Evolutionary conservation across 2,113 vertebrate species (phyloP).

Genomic region (Tetrao urogallus): DNA sequence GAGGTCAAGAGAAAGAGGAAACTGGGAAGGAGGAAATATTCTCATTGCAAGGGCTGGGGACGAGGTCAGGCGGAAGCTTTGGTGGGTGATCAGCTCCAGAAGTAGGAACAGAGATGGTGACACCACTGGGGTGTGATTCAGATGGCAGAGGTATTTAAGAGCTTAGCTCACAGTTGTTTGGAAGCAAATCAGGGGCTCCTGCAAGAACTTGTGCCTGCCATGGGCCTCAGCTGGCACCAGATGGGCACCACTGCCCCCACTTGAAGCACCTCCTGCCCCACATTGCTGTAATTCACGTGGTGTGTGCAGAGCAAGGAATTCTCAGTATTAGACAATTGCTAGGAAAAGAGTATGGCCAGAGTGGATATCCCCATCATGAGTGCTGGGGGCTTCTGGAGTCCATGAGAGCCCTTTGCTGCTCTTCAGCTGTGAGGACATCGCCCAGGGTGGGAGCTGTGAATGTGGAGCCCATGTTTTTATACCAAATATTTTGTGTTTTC

Average conservation of each 20-base stretch:
- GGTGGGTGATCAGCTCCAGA: background rate
- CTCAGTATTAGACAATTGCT: background rate
- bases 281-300: background rate
- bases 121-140: background rate
- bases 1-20: conserved; percentile 27
- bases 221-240: background rate
- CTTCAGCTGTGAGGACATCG: background rate
- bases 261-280: background rate
- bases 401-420: background rate
- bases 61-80: conserved; percentile 30
- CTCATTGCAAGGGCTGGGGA: background rate
- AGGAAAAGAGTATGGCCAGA: background rate
- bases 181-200: background rate
- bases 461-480: conserved; percentile 6
- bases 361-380: background rate
- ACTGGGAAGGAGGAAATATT: background rate
- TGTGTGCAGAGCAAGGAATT: background rate
- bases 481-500: conserved; percentile 37
- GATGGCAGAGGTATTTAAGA: background rate
- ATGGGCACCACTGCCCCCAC: background rate
- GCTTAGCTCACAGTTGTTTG: background rate
- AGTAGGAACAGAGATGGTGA: background rate
- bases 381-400: background rate
- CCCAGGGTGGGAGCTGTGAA: background rate
- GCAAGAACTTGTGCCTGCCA: background rate